Evolutionary conservation across 2,888 invertebrate species (phyloP), one percentile per base, ranked within the genome.

Genomic region (Carabus problematicus): DNA sequence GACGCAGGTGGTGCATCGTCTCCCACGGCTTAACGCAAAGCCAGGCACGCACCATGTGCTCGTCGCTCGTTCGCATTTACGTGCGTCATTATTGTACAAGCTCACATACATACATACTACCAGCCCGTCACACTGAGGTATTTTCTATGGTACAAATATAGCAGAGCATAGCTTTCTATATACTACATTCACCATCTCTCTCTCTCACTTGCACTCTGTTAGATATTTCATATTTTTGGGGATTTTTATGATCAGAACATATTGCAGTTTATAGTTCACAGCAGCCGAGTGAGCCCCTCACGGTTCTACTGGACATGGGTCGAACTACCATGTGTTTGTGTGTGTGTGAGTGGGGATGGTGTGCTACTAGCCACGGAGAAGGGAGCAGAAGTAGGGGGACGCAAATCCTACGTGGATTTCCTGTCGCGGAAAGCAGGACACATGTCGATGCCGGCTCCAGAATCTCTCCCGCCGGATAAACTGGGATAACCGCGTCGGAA

Each of bases 381-480:
- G 52, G 14, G 52, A 29, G 40, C 19, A 14, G 19, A 9, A n/a
- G n/a, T 14, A 55, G 29, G 84, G 82, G 80, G 82, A 79, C 74
- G 82, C 80, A 83, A 69, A 67, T 67, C 67, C 67, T 67, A 67
- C 67, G 67, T 67, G 67, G 63, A 75, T 74, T 74, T 74, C 72
- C 73, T 73, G 73, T 73, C 73, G 72, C 84, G 84, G 85, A 85
- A 82, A 84, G 84, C 85, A 78, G 79, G 81, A 86, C 85, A 85
- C 83, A 83, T 83, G 84, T 84, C 81, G 80, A 78, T 80, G 80
- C 77, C 78, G 80, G 78, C 80, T 80, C 77, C 78, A 82, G 84
- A 84, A 83, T 83, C 84, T 85, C 84, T 85, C 85, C 80, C 82
- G 80, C 82, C 83, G 84, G 83, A 84, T 84, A 84, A 85, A 84